phyloP scores from a whole-genome alignment of 2,113 vertebrate species.

The Heterotis niloticus region DNA sequence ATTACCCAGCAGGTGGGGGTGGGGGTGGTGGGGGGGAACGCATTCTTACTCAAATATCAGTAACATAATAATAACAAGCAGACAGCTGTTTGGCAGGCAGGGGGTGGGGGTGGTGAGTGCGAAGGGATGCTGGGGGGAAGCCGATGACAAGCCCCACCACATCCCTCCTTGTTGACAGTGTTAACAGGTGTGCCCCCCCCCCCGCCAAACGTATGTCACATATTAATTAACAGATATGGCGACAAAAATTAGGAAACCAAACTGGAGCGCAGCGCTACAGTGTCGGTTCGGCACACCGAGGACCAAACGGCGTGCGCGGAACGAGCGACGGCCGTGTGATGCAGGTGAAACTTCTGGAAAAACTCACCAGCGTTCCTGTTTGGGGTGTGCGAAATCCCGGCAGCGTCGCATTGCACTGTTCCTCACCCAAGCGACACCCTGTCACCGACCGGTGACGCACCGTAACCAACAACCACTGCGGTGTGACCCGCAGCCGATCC shows the following conservation, averaged over 20 bases:
- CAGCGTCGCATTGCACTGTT: no score
- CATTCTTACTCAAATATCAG: conserved; percentile 27
- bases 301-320: not conserved
- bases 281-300: no score
- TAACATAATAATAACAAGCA: conserved; percentile 37
- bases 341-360: not conserved
- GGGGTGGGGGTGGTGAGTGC: conserved; percentile 31
- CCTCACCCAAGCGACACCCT: no score
- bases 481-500: no score
- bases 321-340: not conserved
- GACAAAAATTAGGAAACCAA: not conserved
- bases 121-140: not conserved
- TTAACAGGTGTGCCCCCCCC: not conserved
- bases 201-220: not conserved
- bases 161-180: not conserved
- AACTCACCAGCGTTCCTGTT: no score
- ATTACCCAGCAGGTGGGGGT: not conserved
- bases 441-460: no score
- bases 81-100: conserved; percentile 42
- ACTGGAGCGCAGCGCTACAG: not conserved
- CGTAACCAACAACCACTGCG: no score
- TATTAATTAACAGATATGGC: conserved; percentile 16
- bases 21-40: not conserved
- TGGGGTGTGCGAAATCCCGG: no score
- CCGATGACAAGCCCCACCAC: conserved; percentile 5